Percentiles rank a stretch among this genome's conserved stretches.
These are phyloP conservation scores for Drosophila saltans DNA, from an alignment of 1,140 invertebrate species.

Conservation along the genomic window DNA sequence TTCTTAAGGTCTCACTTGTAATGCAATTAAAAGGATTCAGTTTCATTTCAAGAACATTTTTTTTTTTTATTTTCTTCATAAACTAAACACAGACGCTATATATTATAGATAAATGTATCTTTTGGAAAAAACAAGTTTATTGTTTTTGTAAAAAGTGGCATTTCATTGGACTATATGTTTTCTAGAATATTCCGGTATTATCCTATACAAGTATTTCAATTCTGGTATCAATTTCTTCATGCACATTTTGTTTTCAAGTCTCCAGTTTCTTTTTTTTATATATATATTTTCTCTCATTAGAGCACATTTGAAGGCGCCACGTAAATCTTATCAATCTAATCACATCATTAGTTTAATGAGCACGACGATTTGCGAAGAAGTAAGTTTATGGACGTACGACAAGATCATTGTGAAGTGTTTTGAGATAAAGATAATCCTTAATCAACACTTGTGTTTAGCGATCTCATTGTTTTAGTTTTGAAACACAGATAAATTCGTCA, in stretches of 20 bases:
- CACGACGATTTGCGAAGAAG: background rate
- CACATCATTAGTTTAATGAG: conserved; percentile 5
- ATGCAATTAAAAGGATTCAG: no score
- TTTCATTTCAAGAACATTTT: no score
- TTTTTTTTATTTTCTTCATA: background rate
- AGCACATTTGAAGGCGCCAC: background rate
- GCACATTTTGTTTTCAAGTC: background rate
- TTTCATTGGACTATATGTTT: background rate
- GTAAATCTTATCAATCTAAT: conserved; percentile 7
- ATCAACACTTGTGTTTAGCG: background rate
- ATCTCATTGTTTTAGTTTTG: conserved; percentile 6
- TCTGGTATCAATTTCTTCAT: background rate
- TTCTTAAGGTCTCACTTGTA: no score
- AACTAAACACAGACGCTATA: background rate
- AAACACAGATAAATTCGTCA: background rate
- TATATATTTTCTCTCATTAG: background rate
- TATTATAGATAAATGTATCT: background rate
- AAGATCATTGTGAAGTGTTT: background rate
- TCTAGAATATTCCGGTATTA: background rate
- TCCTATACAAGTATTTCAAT: background rate
- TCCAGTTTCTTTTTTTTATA: no score
- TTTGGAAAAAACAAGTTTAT: background rate
- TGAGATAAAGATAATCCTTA: conserved; percentile 7
- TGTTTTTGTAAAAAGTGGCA: background rate
- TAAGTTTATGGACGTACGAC: background rate